These are phyloP conservation scores for Saccostrea cuccullata DNA, from an alignment of 1,140 invertebrate species.

Conservation along the genomic window DNA sequence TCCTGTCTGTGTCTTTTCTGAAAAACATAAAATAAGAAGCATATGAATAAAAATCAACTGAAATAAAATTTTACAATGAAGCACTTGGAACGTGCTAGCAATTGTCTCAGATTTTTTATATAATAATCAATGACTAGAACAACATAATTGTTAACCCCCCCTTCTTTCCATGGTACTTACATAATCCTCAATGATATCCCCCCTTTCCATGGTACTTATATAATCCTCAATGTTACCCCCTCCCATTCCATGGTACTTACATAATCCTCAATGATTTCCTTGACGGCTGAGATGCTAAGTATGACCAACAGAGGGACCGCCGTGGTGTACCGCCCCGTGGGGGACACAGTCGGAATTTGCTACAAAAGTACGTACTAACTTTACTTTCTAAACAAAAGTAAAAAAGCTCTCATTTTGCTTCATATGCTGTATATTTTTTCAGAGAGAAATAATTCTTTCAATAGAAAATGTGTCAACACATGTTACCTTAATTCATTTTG, in stretches of 20 bases:
- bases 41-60: neutral
- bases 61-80: neutral
- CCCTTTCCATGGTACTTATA: conserved; percentile 80
- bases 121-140: too few species aligned
- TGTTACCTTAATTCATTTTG: neutral
- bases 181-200: conserved; percentile 96
- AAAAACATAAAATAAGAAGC: conserved; percentile 2
- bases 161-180: conserved; percentile 81
- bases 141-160: too few species aligned
- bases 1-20: conserved; percentile 78
- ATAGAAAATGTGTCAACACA: neutral
- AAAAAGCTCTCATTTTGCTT: too few species aligned
- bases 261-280: conserved; percentile 98
- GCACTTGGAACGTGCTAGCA: neutral
- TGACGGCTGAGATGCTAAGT: conserved; percentile 95
- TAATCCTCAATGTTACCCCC: conserved; percentile 92
- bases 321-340: conserved; percentile 82
- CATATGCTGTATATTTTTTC: too few species aligned
- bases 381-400: too few species aligned
- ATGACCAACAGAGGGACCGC: conserved; percentile 89
- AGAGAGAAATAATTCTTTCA: neutral
- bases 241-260: conserved; percentile 80
- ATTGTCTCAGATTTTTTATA: neutral
- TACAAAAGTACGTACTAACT: conserved; percentile 54
- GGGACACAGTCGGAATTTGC: conserved; percentile 79